Evolutionary conservation across 1,140 invertebrate genomes (phyloP), one percentile per base, ranked within the genome.

Genomic region (Leptopilina clavipes): DNA sequence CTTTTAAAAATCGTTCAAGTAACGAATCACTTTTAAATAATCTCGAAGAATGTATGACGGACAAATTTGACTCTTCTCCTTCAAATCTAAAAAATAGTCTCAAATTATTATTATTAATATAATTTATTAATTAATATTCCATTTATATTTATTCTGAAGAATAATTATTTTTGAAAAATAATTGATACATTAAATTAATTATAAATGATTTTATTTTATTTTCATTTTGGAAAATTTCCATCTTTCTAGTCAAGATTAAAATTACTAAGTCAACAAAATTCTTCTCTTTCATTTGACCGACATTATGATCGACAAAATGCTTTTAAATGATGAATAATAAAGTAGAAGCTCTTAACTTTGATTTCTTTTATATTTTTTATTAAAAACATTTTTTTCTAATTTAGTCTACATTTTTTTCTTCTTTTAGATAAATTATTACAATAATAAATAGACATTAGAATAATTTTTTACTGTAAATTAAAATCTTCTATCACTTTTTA

Each of bases 1-100:
- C n/a, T 45, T 71, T 71, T 43, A 43, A 43, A 45, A 71, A 71
- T 43, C 70, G 43, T 73, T 73, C 72, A 10, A 22, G 19, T 25
- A 40, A n/a, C 3, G 70, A 65, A 11, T 65, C 59, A 65, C 59
- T 65, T 65, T 31, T 65, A 65, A 65, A 31, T 65, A 65, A 65
- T 65, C 14, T 65, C 8, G 59, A 37, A 14, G 59, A 31, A 31
- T 31, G 14, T 8, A 65, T 37, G 31, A 31, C 11, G 9, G 59
- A 65, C n/a, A 65, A 31, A 65, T 31, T 65, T 65, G 59, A 65
- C 12, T 31, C 22, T 31, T 65, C 59, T 65, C 11, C 22, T 31
- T 65, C 22, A 14, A 65, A 65, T 25, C 59, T 65, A 8, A 59
- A 25, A 59, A 59, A n/a, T n/a, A 59, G 9, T 1, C n/a, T n/a